Evolutionary conservation across 2,113 vertebrate genomes (phyloP), one percentile per base, ranked within the genome.

Genomic region (Pedionomus torquatus): DNA sequence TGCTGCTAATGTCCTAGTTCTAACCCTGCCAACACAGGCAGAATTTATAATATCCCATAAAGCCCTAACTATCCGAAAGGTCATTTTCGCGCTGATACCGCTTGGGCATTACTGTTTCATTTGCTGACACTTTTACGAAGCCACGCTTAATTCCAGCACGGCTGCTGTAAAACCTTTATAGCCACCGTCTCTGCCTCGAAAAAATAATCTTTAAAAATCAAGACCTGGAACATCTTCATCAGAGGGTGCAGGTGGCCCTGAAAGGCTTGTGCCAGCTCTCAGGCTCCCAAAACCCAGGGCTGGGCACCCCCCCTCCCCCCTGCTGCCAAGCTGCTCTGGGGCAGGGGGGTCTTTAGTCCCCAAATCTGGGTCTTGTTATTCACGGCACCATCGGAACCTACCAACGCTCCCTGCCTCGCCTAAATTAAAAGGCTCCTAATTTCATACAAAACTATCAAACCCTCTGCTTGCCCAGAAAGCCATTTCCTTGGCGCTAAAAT

Each of bases 91-190:
- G 0, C 83, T 92, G 65, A 91, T 46, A 26, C 54, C 3, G 12
- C 91, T 60, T 0, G 5, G 81, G 88, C 87, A 82, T 49, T 85
- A 11, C 17, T 1, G 13, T 46, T 95, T 76, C 68, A 44, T 92
- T 91, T 51, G 95, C 93, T 84, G 97, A 86, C 93, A 83, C 91
- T 89, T 97, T 96, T 94, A 97, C 48, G 68, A 85, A 96, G 91
- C 85, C 60, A 15, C 3, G 18, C 41, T 95, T 83, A 93, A 90
- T 89, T 90, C 94, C 48, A 21, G 72, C 74, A 9, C 2, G 7
- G 90, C 84, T 74, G 90, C 90, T 58, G 51, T 95, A 89, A 97
- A 97, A 94, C 51, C 87, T 94, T 97, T 78, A 94, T 35, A 65
- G 89, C 3, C 2, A 80, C 1, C 0, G 35, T 28, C 69, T 74